Conservation (phyloP, 2,888 invertebrate genomes). For the Neoaliturus tenellus region DNA sequence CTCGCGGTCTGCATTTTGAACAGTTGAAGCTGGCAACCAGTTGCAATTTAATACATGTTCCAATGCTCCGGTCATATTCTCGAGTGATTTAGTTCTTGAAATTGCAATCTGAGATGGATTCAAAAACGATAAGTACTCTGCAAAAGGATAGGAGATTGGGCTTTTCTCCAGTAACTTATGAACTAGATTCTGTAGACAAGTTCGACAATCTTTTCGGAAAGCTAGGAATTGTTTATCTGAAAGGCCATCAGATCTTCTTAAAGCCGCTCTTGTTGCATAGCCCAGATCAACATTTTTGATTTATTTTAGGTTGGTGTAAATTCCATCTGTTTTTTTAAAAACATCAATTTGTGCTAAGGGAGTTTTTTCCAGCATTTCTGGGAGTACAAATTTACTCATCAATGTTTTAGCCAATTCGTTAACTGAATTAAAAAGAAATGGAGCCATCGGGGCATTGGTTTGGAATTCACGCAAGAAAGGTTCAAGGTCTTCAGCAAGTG, state of each 20-base stretch:
- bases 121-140: not conserved
- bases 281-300: not conserved
- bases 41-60: not conserved
- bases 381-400: not conserved
- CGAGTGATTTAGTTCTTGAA: not conserved
- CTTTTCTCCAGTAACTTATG: not conserved
- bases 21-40: not conserved
- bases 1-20: not conserved
- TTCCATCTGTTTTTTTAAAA: not conserved
- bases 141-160: not conserved
- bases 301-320: not conserved
- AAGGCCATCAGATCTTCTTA: not conserved
- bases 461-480: constrained; percentile 57
- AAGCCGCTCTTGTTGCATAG: not conserved
- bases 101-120: not conserved
- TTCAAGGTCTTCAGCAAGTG: constrained; percentile 57
- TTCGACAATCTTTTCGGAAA: not conserved
- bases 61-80: not conserved
- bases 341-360: not conserved
- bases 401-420: not conserved
- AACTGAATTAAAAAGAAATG: constrained; percentile 46
- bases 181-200: not conserved
- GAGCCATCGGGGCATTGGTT: constrained; percentile 55
- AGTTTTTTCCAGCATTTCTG: not conserved
- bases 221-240: not conserved